phyloP scores from a whole-genome alignment of 2,888 invertebrate genomes.

The Cataglyphis livida region DNA sequence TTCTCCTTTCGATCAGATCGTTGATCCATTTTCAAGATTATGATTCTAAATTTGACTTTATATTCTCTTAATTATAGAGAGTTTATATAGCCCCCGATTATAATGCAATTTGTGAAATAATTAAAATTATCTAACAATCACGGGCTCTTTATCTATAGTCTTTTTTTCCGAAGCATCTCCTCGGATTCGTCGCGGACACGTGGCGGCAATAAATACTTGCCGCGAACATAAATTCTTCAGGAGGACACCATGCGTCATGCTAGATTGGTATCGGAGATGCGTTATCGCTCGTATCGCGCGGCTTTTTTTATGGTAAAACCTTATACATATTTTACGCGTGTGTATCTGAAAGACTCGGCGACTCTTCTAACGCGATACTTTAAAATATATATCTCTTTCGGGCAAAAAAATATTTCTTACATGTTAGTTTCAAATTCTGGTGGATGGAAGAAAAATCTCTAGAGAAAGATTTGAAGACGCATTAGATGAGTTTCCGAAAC shows the following conservation, averaged over 20 bases:
- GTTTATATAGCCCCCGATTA: background rate
- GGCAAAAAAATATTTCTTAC: slow-evolving; percentile 64
- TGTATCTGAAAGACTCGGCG: slow-evolving; percentile 61
- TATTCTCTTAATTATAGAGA: background rate
- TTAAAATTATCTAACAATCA: background rate
- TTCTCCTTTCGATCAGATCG: background rate
- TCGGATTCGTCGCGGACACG: slow-evolving; percentile 60
- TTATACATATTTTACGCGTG: slow-evolving; percentile 67
- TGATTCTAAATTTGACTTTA: slow-evolving; percentile 3
- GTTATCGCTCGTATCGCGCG: slow-evolving; percentile 75
- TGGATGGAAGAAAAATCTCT: slow-evolving; percentile 14
- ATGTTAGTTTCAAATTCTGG: slow-evolving; percentile 46
- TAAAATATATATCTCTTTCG: slow-evolving; percentile 59
- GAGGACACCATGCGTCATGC: slow-evolving; percentile 79
- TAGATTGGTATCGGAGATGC: slow-evolving; percentile 80
- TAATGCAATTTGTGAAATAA: background rate
- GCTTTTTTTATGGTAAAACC: slow-evolving; percentile 70
- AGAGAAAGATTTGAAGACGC: background rate
- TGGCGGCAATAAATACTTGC: slow-evolving; percentile 78
- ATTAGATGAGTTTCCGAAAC: slow-evolving; percentile 21
- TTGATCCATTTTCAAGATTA: background rate
- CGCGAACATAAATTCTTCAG: slow-evolving; percentile 75
- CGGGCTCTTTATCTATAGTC: background rate
- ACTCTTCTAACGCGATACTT: slow-evolving; percentile 53
- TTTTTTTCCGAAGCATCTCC: slow-evolving; percentile 25